phyloP scores from a whole-genome alignment of 53 echinoderm and acorn worm genomes.

The Patiria pectinifera region DNA sequence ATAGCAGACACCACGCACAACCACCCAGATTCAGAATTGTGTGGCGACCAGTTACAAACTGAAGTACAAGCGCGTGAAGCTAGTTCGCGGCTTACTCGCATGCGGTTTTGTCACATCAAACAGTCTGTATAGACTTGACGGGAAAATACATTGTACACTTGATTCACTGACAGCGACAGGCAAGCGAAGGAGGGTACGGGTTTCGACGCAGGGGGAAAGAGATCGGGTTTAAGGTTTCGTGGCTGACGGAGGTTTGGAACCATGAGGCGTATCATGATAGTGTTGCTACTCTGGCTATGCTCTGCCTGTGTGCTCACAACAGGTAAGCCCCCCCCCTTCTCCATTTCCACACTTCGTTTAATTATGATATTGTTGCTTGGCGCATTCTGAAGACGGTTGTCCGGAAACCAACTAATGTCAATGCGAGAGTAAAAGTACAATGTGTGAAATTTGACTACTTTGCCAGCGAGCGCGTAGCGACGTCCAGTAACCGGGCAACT shows the following conservation, averaged over 20 bases:
- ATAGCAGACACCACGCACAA: not conserved
- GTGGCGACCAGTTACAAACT: not conserved
- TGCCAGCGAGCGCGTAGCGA: not conserved
- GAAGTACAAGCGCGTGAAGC: not conserved
- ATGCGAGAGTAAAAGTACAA: not conserved
- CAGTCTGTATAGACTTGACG: not conserved
- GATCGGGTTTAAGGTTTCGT: not conserved
- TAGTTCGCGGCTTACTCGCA: not conserved
- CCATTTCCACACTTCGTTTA: not conserved
- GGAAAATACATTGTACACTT: constrained; percentile 26
- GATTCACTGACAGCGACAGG: not conserved
- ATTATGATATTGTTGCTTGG: constrained; percentile 18
- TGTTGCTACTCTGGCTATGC: constrained; percentile 41
- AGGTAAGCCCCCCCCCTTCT: constrained; percentile 25
- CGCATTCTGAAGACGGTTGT: not conserved
- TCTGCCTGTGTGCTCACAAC: constrained; percentile 34
- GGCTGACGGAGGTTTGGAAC: not conserved
- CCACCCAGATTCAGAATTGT: not conserved
- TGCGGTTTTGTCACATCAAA: not conserved
- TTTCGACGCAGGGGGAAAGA: not conserved
- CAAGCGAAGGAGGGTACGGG: not conserved
- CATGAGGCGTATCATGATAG: constrained; percentile 26
- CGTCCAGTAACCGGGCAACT: not conserved
- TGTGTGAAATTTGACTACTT: not conserved
- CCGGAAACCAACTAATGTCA: constrained; percentile 16